Evolutionary conservation across 2,888 invertebrate species (phyloP).

Genomic region (Scrobipalpa atriplicella): DNA sequence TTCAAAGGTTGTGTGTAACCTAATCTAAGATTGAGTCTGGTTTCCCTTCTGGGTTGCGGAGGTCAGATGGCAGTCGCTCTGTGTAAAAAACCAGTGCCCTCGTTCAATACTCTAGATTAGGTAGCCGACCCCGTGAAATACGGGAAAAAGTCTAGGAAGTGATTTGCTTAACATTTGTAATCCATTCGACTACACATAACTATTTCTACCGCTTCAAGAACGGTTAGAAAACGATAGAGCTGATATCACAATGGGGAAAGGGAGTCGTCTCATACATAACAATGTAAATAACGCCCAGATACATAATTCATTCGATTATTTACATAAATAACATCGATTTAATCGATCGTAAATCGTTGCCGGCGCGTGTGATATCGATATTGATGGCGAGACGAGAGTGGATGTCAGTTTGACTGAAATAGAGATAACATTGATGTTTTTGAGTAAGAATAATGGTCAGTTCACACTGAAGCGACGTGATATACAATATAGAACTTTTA

Average conservation of each 20-base stretch:
- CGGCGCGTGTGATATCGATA: constrained; percentile 6
- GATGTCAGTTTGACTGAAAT: constrained; percentile 1
- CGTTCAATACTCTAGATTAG: no score
- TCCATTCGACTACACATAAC: not conserved
- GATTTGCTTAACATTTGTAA: constrained; percentile 3
- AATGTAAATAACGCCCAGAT: constrained; percentile 14
- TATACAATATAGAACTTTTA: no score
- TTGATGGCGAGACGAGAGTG: not conserved
- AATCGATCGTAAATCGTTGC: constrained; percentile 15
- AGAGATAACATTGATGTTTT: not conserved
- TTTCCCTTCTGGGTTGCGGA: no score
- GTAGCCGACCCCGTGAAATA: no score
- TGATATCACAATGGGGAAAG: constrained; percentile 11
- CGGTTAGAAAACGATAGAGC: constrained; percentile 12
- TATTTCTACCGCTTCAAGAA: not conserved
- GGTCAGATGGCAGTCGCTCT: no score
- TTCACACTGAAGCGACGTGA: no score
- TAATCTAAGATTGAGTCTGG: no score
- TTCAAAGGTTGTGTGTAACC: no score
- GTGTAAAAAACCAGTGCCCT: no score
- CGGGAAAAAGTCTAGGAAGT: not conserved
- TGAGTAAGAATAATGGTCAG: not conserved
- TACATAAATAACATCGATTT: constrained; percentile 22
- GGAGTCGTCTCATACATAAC: constrained; percentile 18
- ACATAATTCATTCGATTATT: constrained; percentile 19